A percentile compares a stretch with the other conserved stretches of the same genome.
These are phyloP conservation scores for Syngnathus typhle DNA, from an alignment of 2,113 vertebrate genomes.

Conservation along the genomic window DNA sequence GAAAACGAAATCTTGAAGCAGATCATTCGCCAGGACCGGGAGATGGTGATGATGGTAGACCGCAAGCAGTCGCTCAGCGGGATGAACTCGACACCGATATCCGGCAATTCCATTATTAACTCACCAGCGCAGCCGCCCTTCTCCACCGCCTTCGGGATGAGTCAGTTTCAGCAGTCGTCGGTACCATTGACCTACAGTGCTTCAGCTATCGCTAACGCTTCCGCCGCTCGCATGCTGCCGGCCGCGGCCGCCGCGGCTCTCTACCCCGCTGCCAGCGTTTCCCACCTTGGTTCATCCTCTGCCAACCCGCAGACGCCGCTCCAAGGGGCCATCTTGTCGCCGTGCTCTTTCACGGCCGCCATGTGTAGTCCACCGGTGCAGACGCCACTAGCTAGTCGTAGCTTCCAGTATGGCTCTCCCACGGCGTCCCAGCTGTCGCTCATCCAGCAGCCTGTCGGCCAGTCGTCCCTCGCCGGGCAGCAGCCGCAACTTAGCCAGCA, in stretches of 20 bases:
- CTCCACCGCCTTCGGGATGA: constrained; percentile 61
- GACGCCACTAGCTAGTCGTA: constrained; percentile 84
- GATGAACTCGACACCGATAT: constrained; percentile 77
- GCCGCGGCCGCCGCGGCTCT: constrained; percentile 73
- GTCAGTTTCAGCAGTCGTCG: constrained; percentile 79
- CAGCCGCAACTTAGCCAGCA: constrained; percentile 55
- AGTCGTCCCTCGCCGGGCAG: constrained; percentile 50
- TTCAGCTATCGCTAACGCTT: constrained; percentile 72
- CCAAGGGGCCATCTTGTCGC: constrained; percentile 79
- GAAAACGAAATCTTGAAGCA: constrained; percentile 98
- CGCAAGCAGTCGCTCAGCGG: constrained; percentile 75
- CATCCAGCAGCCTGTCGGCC: constrained; percentile 71
- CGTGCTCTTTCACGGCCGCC: constrained; percentile 84
- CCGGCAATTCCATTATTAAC: constrained; percentile 82
- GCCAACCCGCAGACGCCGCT: constrained; percentile 76
- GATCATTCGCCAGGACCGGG: constrained; percentile 95
- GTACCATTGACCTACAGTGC: constrained; percentile 76
- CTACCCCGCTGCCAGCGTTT: constrained; percentile 75
- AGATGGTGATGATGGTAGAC: constrained; percentile 89
- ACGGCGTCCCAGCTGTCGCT: constrained; percentile 90
- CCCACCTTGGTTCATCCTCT: constrained; percentile 80
- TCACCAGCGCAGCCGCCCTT: constrained; percentile 81
- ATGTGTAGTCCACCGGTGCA: constrained; percentile 86
- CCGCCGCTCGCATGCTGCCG: constrained; percentile 75
- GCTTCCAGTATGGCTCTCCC: constrained; percentile 90